These are phyloP conservation scores for Cettia cetti DNA, from an alignment of 2,113 vertebrate species.

Conservation along the genomic window DNA sequence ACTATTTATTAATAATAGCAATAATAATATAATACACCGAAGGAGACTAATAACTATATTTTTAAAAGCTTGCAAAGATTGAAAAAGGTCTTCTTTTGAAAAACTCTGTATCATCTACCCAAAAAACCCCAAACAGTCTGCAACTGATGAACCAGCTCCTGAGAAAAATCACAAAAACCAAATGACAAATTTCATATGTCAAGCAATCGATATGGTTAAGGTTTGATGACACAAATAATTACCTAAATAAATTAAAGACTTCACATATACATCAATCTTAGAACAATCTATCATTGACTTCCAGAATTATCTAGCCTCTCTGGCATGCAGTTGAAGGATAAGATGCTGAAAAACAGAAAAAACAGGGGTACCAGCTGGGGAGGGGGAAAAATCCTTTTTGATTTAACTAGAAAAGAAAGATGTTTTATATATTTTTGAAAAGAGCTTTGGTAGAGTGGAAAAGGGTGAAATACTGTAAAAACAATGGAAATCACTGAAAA, in stretches of 20 bases:
- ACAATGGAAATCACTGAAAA: background rate
- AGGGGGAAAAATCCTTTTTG: background rate
- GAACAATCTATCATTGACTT: background rate
- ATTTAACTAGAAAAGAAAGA: background rate
- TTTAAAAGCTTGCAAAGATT: background rate
- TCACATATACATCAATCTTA: constrained; percentile 2
- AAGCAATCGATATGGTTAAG: background rate
- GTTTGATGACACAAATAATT: constrained; percentile 30
- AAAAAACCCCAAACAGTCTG: background rate
- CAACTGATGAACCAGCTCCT: background rate
- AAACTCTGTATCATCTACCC: background rate
- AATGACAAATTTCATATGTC: background rate
- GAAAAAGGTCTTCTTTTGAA: background rate
- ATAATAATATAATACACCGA: background rate
- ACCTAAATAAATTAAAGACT: constrained; percentile 13
- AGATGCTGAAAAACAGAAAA: background rate
- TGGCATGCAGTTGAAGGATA: background rate
- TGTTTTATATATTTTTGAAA: background rate
- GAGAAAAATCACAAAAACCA: background rate
- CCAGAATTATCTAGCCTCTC: background rate
- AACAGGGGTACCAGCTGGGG: background rate
- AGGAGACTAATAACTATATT: background rate
- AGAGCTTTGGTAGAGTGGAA: background rate
- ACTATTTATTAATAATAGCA: background rate
- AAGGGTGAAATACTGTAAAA: background rate